phyloP scores from a whole-genome alignment of 2,797 vertebrate species.

The Eremophila alpestris region DNA sequence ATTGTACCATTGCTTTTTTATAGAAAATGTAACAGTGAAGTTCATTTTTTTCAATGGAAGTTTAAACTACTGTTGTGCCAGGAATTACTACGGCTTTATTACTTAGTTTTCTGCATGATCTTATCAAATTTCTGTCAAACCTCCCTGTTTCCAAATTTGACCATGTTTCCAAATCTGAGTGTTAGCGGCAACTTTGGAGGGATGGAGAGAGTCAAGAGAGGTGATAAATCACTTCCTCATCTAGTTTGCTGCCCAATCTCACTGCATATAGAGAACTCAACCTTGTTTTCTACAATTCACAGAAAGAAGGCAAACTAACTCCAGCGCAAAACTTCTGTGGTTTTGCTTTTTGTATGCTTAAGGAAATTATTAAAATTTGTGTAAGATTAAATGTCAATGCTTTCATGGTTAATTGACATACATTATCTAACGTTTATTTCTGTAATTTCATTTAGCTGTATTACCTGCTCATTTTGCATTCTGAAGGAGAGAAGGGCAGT shows the following conservation, averaged over 20 bases:
- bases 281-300: not conserved
- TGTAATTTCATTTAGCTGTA: slow-evolving; percentile 51
- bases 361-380: not conserved
- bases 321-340: not conserved
- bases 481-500: slow-evolving; percentile 69
- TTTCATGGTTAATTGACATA: not conserved
- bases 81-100: not conserved
- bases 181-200: not conserved
- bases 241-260: not conserved
- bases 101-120: not conserved
- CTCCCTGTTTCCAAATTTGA: not conserved
- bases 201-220: not conserved
- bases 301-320: not conserved
- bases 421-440: not conserved
- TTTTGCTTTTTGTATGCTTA: not conserved
- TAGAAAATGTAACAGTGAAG: not conserved
- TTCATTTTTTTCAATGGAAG: not conserved
- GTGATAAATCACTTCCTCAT: not conserved
- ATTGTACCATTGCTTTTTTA: not conserved
- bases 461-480: slow-evolving; percentile 74
- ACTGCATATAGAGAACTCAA: not conserved
- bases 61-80: not conserved
- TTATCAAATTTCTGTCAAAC: not conserved
- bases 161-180: not conserved
- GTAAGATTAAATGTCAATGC: not conserved